Conservation (phyloP, 1,140 invertebrate species). For the Drosophila ambigua region DNA sequence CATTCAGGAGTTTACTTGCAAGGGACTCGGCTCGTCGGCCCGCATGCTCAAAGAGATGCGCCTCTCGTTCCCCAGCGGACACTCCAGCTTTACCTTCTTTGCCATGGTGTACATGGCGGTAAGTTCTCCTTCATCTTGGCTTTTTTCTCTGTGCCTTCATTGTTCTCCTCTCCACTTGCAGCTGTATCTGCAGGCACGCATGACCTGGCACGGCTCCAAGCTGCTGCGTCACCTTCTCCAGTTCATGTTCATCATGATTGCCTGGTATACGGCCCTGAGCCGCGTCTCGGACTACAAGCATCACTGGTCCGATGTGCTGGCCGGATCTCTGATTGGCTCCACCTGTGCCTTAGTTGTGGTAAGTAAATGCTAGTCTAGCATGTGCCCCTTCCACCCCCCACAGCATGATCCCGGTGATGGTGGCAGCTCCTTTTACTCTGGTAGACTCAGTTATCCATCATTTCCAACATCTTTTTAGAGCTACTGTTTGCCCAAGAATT, state of each 20-base stretch:
- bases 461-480: conserved; percentile 71
- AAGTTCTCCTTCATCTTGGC: conserved; percentile 85
- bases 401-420: neutral
- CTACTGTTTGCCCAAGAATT: conserved; percentile 64
- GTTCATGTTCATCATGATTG: conserved; percentile 89
- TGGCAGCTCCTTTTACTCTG: neutral
- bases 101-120: conserved; percentile 92
- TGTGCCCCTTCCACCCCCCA: neutral
- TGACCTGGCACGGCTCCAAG: conserved; percentile 90
- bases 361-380: conserved; percentile 72
- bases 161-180: conserved; percentile 78
- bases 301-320: conserved; percentile 91
- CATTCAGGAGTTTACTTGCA: conserved; percentile 87
- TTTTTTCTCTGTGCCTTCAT: conserved; percentile 2
- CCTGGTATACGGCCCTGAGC: conserved; percentile 93
- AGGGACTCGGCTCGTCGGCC: conserved; percentile 85
- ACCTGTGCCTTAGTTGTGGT: conserved; percentile 86
- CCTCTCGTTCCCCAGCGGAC: conserved; percentile 92
- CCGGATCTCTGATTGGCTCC: conserved; percentile 85
- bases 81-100: conserved; percentile 92
- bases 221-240: conserved; percentile 91
- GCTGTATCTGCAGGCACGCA: conserved; percentile 93
- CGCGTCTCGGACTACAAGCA: conserved; percentile 98
- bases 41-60: conserved; percentile 89
- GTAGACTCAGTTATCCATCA: conserved; percentile 8